These are phyloP conservation scores for Ptilodon capucinus DNA, from an alignment of 2,888 invertebrate species.

Conservation along the genomic window DNA sequence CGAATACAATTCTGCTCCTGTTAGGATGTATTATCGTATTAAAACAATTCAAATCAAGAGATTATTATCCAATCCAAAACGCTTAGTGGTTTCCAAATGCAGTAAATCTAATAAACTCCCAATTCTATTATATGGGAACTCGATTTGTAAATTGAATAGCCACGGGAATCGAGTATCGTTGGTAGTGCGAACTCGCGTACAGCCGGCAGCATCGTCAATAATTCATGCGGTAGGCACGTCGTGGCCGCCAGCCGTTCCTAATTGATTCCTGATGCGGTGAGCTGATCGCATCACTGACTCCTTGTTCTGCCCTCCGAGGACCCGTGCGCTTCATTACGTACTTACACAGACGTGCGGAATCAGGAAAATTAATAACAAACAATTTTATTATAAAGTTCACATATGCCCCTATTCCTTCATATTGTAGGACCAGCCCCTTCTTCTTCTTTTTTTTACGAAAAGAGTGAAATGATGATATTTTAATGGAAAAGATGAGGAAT, in stretches of 20 bases:
- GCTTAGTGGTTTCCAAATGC: background rate
- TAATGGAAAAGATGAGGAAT: too few species aligned
- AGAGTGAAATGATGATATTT: too few species aligned
- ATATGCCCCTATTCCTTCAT: constrained; percentile 16
- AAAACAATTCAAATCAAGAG: background rate
- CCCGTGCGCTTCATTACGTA: constrained; percentile 74
- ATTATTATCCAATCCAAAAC: background rate
- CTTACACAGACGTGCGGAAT: constrained; percentile 55
- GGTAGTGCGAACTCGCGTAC: constrained; percentile 48
- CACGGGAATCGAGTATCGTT: constrained; percentile 51
- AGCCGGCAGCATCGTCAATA: constrained; percentile 69
- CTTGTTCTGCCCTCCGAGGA: constrained; percentile 71
- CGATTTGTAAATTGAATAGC: constrained; percentile 34
- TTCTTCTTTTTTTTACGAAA: too few species aligned
- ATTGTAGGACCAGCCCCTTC: too few species aligned
- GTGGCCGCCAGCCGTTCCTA: constrained; percentile 76
- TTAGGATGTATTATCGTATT: background rate
- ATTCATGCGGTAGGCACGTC: constrained; percentile 79
- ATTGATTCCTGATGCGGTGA: constrained; percentile 81
- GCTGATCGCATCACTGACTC: constrained; percentile 78
- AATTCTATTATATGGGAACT: constrained; percentile 30
- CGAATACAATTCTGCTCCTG: background rate
- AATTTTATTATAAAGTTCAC: constrained; percentile 41
- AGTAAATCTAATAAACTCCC: background rate
- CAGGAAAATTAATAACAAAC: constrained; percentile 50